A percentile compares a stretch with the other conserved stretches of the same genome.
Evolutionary conservation across 2,113 vertebrate genomes (phyloP).

Genomic region (Stegastes partitus): DNA sequence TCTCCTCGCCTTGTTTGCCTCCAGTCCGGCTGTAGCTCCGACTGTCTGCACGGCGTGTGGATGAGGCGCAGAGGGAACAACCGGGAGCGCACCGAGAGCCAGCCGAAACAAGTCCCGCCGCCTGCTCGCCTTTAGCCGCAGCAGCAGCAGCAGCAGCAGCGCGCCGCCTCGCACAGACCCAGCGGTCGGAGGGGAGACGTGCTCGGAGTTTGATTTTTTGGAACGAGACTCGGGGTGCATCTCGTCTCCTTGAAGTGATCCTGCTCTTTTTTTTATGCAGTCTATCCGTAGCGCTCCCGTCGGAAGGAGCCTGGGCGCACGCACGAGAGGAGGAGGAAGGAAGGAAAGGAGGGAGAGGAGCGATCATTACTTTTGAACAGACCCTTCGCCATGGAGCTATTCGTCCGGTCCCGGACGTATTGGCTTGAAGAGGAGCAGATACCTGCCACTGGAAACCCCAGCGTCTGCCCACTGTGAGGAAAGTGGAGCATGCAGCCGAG

Average conservation of each 20-base stretch:
- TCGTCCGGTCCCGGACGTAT: conserved; percentile 60
- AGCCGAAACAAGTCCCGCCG: conserved; percentile 34
- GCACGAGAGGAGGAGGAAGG: conserved; percentile 28
- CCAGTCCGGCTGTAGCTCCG: conserved; percentile 73
- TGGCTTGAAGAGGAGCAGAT: conserved; percentile 56
- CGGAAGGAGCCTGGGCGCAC: conserved; percentile 62
- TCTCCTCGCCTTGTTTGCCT: conserved; percentile 70
- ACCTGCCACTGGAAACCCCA: conserved; percentile 60
- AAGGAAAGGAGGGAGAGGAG: conserved; percentile 26
- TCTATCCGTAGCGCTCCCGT: conserved; percentile 48
- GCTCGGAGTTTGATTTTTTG: conserved; percentile 57
- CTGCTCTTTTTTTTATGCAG: conserved; percentile 60
- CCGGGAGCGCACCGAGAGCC: conserved; percentile 37
- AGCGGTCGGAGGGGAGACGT: conserved; percentile 31
- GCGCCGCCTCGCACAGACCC: conserved; percentile 37
- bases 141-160: no score
- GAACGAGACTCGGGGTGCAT: conserved; percentile 58
- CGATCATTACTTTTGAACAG: conserved; percentile 70
- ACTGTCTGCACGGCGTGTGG: conserved; percentile 76
- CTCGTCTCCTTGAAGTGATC: conserved; percentile 78
- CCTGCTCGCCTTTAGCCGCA: no score
- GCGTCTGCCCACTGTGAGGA: conserved; percentile 61
- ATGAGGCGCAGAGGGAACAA: conserved; percentile 58
- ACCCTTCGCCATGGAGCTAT: conserved; percentile 76
- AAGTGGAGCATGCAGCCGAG: conserved; percentile 77